Evolutionary conservation across 92 coral and sea anemone genomes (phyloP).

Genomic region (Blastomussa wellsi): DNA sequence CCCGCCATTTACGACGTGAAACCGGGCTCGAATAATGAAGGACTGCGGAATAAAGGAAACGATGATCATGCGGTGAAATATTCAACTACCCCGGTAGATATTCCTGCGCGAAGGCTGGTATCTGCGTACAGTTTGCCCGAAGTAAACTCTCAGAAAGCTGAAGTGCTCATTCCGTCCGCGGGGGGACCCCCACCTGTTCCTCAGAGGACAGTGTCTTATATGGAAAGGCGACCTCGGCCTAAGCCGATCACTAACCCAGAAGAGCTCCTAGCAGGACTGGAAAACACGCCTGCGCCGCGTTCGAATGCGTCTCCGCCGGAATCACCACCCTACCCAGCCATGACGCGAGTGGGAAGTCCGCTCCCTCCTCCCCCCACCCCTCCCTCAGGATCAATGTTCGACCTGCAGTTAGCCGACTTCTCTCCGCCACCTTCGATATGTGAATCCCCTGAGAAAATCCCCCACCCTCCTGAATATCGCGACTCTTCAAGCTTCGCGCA

Average conservation of each 20-base stretch:
- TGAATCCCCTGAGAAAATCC: slow-evolving; percentile 23
- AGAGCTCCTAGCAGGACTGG: slow-evolving; percentile 66
- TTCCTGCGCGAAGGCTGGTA: slow-evolving; percentile 38
- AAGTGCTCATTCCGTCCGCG: slow-evolving; percentile 54
- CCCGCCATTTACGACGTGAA: slow-evolving; percentile 57
- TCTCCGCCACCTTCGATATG: slow-evolving; percentile 81
- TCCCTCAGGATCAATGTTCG: slow-evolving; percentile 57
- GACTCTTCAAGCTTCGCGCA: slow-evolving; percentile 12
- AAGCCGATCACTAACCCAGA: slow-evolving; percentile 66
- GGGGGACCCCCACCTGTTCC: slow-evolving; percentile 54
- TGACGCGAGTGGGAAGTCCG: slow-evolving; percentile 59
- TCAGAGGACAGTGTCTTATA: slow-evolving; percentile 45
- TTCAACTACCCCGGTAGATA: slow-evolving; percentile 36
- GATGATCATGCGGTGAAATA: slow-evolving; percentile 25
- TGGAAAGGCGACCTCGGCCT: slow-evolving; percentile 65
- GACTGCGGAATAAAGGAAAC: neutral
- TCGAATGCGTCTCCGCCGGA: slow-evolving; percentile 13
- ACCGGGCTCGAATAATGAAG: slow-evolving; percentile 35
- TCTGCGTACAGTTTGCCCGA: slow-evolving; percentile 77
- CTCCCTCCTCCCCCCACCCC: slow-evolving; percentile 84
- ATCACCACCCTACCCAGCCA: slow-evolving; percentile 42
- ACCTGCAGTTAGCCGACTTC: slow-evolving; percentile 74
- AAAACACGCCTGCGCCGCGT: slow-evolving; percentile 22
- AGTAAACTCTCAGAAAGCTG: slow-evolving; percentile 53
- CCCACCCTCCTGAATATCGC: neutral